Base-by-base conservation (phyloP, 1,140 invertebrate genomes). In the Aleiodes sp. region DNA sequence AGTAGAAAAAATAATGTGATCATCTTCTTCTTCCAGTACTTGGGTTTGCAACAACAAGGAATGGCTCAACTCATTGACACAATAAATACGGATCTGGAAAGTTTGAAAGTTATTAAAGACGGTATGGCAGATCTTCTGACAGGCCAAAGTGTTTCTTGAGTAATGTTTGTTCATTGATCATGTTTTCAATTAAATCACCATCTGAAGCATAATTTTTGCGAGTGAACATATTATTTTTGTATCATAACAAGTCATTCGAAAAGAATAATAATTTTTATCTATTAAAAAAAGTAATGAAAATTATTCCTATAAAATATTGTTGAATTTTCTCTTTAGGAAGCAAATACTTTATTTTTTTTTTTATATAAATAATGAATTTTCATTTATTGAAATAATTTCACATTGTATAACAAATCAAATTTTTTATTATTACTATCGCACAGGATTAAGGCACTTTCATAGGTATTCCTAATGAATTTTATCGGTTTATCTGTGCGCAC, bases 21-120 rank as follows among this genome's bases (percentile, higher is more conserved):
- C n/a, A 35, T 72, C 21, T 70, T 67, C 67, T 61, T 70, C 59
- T 80, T 79, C 62, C 88, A 94, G 85, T 94, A 95, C 79, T 80
- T 96, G 43, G 87, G 88, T 19, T 90, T 95, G 87, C 93, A 96
- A 79, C 95, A 97, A 78, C 89, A 91, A 68, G 94, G 94, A 0
- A 94, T 96, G 87, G 88, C 91, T 39, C 92, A 95, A 73, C 84
- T 97, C 1, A 90, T 95, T 57, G 89, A 92, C 19, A 94, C 94
- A 1, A 91, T 95, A 19, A 92, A 93, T 71, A 89, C 90, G 26
- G 94, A 96, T 83, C 76, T 92, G 41, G 88, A 91, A 63, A 90
- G 92, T 64, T 85, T 97, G 29, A 92, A 94, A 84, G 89, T 92
- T n/a, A 94, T 96, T 26, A 90, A 92, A 70, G 91, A 93, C 62